phyloP scores from a whole-genome alignment of 2,797 vertebrate genomes.

The Chanos chanos region DNA sequence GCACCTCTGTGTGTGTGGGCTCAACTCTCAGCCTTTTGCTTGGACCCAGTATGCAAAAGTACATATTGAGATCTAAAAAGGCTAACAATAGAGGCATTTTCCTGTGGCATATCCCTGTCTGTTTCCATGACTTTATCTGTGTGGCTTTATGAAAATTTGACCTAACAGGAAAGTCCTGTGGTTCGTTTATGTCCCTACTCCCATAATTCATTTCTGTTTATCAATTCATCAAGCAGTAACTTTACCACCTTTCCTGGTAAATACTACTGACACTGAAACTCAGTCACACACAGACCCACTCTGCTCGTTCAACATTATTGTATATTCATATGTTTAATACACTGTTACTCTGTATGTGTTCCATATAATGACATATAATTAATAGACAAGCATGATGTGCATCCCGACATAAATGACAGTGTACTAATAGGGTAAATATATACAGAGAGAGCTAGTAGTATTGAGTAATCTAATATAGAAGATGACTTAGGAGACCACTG shows the following conservation, averaged over 20 bases:
- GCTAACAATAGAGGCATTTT: slow-evolving; percentile 51
- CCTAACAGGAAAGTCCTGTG: slow-evolving; percentile 41
- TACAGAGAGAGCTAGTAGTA: too few species aligned
- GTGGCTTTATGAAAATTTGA: slow-evolving; percentile 38
- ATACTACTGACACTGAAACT: neutral
- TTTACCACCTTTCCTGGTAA: neutral
- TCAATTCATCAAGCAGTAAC: neutral
- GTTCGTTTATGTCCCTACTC: slow-evolving; percentile 28
- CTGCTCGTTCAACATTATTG: too few species aligned
- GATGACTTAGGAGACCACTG: too few species aligned
- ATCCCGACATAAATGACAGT: too few species aligned
- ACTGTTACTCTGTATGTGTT: too few species aligned
- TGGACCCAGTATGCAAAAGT: slow-evolving; percentile 37
- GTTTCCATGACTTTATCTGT: slow-evolving; percentile 38
- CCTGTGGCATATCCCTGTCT: slow-evolving; percentile 37
- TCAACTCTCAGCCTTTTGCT: too few species aligned
- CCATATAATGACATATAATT: too few species aligned
- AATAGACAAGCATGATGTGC: too few species aligned
- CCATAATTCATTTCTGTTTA: neutral
- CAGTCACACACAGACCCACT: neutral
- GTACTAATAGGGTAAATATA: too few species aligned
- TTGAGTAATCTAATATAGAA: too few species aligned
- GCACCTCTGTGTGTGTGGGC: slow-evolving; percentile 43
- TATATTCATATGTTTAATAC: too few species aligned
- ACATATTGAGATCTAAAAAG: slow-evolving; percentile 23